Base-by-base conservation (phyloP, 2,113 vertebrate species). In the Dipodomys stephensi region DNA sequence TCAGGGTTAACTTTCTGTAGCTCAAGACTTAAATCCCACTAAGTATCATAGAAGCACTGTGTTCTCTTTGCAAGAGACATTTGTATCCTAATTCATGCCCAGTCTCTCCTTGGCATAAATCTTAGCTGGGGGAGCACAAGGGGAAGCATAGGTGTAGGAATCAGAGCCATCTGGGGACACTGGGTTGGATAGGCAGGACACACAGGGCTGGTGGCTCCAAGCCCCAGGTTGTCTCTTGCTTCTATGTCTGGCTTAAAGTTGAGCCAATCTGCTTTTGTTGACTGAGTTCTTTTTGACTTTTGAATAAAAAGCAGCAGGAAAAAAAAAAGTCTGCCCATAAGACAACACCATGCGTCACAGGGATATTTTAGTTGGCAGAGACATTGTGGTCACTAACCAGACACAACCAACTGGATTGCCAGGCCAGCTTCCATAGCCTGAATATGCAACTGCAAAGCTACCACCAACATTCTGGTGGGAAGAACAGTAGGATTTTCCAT, bases 361-460 rank as follows among this genome's bases (percentile, higher is more conserved):
- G 7, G 35, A 12, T 92, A 69, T 87, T 97, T 87, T 71, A 46
- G 9, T 81, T 96, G 93, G 96, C 89, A 92, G 62, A 71, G 8
- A 35, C 49, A 30, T 25, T 53, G 69, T 3, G 30, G 85, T 85
- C 49, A 62, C 82, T 65, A 76, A 93, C 71, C 85, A 94, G 94
- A 95, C 73, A 94, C 60, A 90, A 67, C 74, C 44, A 83, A 57
- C 74, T 64, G 69, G 83, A 23, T 77, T 72, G n/a, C 88, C 53
- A 65, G 87, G 74, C 53, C 72, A 83, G 18, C 85, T 57, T 90
- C 68, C n/a, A 20, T 19, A 30, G 64, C 28, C 53, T n/a, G 28
- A 68, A 65, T 15, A 57, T 35, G 30, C 74, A 88, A 46, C 22
- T 39, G 62, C 30, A 73, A 64, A 80, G 76, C 8, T 53, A 82